These are phyloP conservation scores for Mirza zaza DNA, from an alignment of 2,113 vertebrate species.

Conservation along the genomic window DNA sequence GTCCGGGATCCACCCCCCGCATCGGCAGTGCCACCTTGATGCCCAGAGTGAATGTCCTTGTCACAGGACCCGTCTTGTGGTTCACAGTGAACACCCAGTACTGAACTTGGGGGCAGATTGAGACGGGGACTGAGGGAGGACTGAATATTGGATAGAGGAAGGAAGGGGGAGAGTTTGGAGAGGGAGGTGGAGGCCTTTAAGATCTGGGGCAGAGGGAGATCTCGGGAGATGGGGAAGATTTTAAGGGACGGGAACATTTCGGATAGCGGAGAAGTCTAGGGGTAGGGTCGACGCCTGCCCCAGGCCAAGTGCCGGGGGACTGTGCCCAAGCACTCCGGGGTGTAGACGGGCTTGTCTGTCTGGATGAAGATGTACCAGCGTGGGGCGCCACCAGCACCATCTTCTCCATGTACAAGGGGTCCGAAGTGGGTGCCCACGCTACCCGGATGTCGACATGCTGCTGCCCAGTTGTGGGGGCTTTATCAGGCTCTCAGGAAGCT, in stretches of 20 bases:
- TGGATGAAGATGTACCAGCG: constrained; percentile 67
- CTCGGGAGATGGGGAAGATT: not conserved
- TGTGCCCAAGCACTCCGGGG: constrained; percentile 47
- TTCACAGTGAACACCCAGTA: constrained; percentile 41
- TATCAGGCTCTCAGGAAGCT: constrained; percentile 51
- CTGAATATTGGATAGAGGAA: not conserved
- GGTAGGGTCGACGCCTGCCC: not conserved
- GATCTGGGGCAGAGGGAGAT: not conserved
- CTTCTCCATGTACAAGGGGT: constrained; percentile 43
- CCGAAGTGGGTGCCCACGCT: not conserved
- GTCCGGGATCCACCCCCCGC: not conserved
- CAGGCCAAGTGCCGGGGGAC: not conserved
- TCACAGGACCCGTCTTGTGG: constrained; percentile 24
- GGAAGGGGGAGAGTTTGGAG: not conserved
- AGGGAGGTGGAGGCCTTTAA: no score
- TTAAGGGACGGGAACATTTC: not conserved
- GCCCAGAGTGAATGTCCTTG: not conserved
- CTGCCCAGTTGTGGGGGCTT: not conserved
- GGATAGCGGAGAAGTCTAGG: fast-evolving
- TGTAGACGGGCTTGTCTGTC: constrained; percentile 68
- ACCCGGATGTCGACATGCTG: constrained; percentile 48
- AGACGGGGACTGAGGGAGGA: not conserved
- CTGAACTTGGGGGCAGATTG: constrained; percentile 14
- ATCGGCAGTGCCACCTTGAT: constrained; percentile 36
- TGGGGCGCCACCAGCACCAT: constrained; percentile 47